These are phyloP conservation scores for Parapristionchus giblindavisi DNA, from an alignment of 2,888 invertebrate species.

Conservation along the genomic window DNA sequence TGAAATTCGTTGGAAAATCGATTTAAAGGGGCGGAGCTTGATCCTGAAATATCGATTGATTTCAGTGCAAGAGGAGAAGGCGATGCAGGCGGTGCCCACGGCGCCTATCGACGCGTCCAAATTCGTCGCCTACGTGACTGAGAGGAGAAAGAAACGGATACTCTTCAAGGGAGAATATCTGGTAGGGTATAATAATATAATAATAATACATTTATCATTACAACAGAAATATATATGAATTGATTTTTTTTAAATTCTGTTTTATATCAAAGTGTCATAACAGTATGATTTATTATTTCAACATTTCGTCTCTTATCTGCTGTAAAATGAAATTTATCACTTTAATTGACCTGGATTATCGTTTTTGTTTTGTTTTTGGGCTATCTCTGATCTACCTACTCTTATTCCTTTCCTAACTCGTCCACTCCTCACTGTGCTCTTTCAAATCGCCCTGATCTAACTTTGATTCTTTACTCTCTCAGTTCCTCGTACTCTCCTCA, in stretches of 20 bases:
- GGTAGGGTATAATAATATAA: conserved; percentile 48
- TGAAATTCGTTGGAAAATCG: background rate
- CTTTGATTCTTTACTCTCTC: background rate
- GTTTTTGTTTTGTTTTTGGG: background rate
- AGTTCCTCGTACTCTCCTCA: background rate
- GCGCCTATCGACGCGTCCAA: conserved; percentile 67
- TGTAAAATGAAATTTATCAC: background rate
- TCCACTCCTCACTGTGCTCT: background rate
- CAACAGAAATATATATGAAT: background rate
- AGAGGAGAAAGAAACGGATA: conserved; percentile 69
- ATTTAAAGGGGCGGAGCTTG: background rate
- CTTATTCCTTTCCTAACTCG: background rate
- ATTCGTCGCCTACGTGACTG: conserved; percentile 69
- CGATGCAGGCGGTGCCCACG: conserved; percentile 69
- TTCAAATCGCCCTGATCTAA: background rate
- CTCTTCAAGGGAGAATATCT: conserved; percentile 70
- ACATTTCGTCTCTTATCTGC: background rate
- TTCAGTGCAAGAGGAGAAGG: conserved; percentile 70
- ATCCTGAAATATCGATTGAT: background rate
- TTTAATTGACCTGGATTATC: background rate
- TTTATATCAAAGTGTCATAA: too few species aligned
- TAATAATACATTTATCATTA: conserved; percentile 7
- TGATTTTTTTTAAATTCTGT: background rate
- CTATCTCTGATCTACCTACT: background rate
- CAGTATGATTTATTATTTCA: background rate